Percentiles rank a stretch among this genome's conserved stretches.
phyloP scores from a whole-genome alignment of 2,797 vertebrate species.

The Helarctos malayanus region DNA sequence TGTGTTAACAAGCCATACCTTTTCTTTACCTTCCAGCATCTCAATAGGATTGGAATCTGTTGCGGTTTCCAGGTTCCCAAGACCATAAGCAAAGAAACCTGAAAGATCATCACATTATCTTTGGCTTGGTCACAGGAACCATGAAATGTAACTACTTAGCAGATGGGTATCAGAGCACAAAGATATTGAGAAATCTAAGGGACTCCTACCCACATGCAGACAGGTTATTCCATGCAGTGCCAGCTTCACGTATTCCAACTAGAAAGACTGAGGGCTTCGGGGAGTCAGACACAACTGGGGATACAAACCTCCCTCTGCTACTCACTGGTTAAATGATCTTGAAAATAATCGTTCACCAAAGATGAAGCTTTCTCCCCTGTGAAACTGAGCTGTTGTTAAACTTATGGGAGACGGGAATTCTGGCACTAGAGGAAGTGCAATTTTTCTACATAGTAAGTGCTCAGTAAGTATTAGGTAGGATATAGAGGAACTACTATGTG shows the following conservation, averaged over 20 bases:
- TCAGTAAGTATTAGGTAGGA: background rate
- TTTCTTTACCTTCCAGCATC: background rate
- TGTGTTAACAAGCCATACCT: background rate
- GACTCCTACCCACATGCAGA: background rate
- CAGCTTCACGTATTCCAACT: background rate
- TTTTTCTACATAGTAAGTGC: accelerated
- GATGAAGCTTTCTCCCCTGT: background rate
- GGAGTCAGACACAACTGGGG: background rate
- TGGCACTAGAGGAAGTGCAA: background rate
- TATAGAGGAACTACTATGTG: background rate
- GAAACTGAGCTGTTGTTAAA: background rate
- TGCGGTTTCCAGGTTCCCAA: constrained; percentile 6
- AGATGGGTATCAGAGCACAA: background rate
- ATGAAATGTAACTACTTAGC: background rate
- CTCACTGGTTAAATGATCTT: background rate
- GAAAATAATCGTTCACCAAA: background rate
- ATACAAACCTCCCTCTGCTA: background rate
- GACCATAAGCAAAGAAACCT: constrained; percentile 2
- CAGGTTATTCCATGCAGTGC: background rate
- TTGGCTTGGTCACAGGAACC: background rate
- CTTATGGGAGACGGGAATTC: background rate
- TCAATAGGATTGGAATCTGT: background rate
- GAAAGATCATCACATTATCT: background rate
- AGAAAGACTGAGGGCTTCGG: background rate
- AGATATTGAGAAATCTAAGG: background rate